Base-by-base conservation (phyloP, 2,888 invertebrate species). In the Cerceris rybyensis region DNA sequence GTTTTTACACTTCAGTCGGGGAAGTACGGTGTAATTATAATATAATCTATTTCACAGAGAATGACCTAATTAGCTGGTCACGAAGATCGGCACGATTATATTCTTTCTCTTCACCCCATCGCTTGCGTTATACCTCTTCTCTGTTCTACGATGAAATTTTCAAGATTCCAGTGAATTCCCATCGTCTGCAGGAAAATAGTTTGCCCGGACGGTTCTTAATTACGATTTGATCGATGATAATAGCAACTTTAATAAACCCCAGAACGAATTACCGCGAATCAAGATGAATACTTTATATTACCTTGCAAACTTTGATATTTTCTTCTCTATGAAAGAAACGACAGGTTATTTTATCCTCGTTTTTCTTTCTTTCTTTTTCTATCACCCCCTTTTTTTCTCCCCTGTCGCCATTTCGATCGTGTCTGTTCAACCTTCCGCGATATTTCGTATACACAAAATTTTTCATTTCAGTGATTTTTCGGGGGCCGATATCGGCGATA, bases 31-130 rank as follows among this genome's bases (percentile, higher is more conserved):
- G 68, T 55, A 70, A 72, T 78, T 80, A 71, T 78, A 80, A 75
- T 80, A 41, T 74, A 49, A 69, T 64, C 74, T 74, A 69, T 78
- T 80, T 68, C 60, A 46, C 58, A 67, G 17, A 16, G 16, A 52
- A 39, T 43, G 43, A 13, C 6, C 57, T 52, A 72, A 78, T 80
- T 78, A 72, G 55, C 71, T 43, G 54, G 39, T 52, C 42, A 50
- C 17, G 60, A 41, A 50, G 42, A 28, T 7, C 60, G 16, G 55
- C 49, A 50, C 60, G 67, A 60, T 43, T 28, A 39, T n/a, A 59
- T 11, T 67, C 50, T 61, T 65, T 13, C 16, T 16, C 17, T 14
- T 41, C 14, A n/a, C 49, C 52, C 13, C 42, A 11, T 8, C 7
- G 14, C 41, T n/a, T 16, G 8, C 9, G 14, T 41, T 39, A 43